Evolutionary conservation across 2,888 invertebrate species (phyloP).

Genomic region (Andrena marginata): DNA sequence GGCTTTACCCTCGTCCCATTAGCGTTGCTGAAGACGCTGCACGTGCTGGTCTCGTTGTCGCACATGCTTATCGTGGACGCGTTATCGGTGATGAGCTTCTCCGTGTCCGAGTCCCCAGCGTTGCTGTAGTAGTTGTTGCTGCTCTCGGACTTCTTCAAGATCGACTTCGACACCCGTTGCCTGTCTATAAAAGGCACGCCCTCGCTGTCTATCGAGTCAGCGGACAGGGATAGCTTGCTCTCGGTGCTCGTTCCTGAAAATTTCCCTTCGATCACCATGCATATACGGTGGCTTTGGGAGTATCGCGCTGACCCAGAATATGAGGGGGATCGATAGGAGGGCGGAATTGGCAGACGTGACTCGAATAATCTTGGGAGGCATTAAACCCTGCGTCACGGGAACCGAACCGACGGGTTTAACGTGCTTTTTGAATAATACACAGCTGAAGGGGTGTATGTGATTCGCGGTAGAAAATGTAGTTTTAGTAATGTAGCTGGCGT

Average conservation of each 20-base stretch:
- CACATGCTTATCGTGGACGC: conserved; percentile 87
- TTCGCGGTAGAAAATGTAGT: too few species aligned
- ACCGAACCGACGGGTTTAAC: neutral
- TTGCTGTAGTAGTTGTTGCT: conserved; percentile 85
- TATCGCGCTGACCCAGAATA: conserved; percentile 56
- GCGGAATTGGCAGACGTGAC: conserved; percentile 20
- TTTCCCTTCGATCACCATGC: conserved; percentile 60
- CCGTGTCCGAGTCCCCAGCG: conserved; percentile 90
- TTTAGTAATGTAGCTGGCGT: too few species aligned
- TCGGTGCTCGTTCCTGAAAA: conserved; percentile 84
- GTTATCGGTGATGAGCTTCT: conserved; percentile 90
- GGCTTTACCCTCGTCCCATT: conserved; percentile 73
- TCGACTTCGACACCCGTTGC: conserved; percentile 90
- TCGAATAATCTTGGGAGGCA: conserved; percentile 18
- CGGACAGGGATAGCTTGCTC: conserved; percentile 89
- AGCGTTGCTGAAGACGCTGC: conserved; percentile 73
- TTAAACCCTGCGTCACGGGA: neutral
- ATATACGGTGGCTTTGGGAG: conserved; percentile 45
- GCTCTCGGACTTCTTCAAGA: conserved; percentile 91
- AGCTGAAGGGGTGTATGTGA: too few species aligned
- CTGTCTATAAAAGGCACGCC: conserved; percentile 88
- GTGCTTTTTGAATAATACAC: neutral
- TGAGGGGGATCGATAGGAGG: conserved; percentile 46
- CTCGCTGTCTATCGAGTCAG: conserved; percentile 89
- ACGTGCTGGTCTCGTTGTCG: conserved; percentile 84